These are phyloP conservation scores for Onthophagus taurus DNA, from an alignment of 1,140 invertebrate genomes.

Conservation along the genomic window DNA sequence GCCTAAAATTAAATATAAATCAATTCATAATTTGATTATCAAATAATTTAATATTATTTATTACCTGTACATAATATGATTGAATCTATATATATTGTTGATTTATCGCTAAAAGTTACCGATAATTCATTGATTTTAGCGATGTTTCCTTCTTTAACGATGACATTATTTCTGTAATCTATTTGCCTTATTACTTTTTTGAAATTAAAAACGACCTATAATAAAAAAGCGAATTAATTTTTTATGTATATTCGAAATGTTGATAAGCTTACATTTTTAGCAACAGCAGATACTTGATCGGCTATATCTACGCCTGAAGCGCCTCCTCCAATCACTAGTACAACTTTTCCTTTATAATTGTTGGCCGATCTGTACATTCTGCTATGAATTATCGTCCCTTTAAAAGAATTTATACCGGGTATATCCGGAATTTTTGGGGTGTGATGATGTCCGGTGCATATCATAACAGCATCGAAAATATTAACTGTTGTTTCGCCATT, in stretches of 20 bases:
- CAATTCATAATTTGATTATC: no score
- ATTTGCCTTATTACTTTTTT: no score
- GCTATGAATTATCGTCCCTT: slow-evolving; percentile 52
- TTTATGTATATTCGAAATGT: no score
- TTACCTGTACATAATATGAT: no score
- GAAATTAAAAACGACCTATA: no score
- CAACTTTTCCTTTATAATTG: slow-evolving; percentile 43
- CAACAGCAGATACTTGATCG: slow-evolving; percentile 58
- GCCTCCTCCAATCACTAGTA: slow-evolving; percentile 56
- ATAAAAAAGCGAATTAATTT: no score
- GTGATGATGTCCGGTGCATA: slow-evolving; percentile 61
- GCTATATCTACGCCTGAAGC: slow-evolving; percentile 64
- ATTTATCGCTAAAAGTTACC: no score
- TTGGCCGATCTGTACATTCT: slow-evolving; percentile 54
- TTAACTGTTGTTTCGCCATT: slow-evolving; percentile 29
- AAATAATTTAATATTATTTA: no score
- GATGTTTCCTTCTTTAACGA: no score
- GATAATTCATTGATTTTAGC: no score
- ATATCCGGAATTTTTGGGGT: slow-evolving; percentile 50
- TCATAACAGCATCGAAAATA: slow-evolving; percentile 49
- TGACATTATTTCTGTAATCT: no score
- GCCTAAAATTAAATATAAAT: slow-evolving; percentile 38
- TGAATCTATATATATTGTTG: no score
- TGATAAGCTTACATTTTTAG: slow-evolving; percentile 50
- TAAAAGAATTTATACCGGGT: slow-evolving; percentile 46